A percentile compares a stretch with the other conserved stretches of the same genome.
phyloP scores from a whole-genome alignment of 2,797 vertebrate species.

The Propithecus perrieri region DNA sequence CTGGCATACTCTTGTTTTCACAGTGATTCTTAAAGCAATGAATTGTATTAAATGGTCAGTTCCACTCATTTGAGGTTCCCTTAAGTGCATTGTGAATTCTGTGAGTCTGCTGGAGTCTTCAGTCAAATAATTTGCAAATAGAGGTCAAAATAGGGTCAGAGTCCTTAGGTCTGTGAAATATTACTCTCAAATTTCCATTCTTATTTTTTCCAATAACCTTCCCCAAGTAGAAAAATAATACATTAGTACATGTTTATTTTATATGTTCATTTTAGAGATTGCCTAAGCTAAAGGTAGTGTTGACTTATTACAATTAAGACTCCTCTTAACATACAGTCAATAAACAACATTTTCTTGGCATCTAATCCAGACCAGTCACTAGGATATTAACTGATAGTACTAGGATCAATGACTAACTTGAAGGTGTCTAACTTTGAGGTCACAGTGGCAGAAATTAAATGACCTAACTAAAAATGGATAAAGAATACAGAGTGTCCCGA shows the following conservation, averaged over 20 bases:
- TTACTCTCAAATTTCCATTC: background rate
- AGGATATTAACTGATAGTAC: background rate
- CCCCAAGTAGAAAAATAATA: background rate
- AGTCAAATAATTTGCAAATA: background rate
- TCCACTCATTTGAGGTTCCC: slow-evolving; percentile 92
- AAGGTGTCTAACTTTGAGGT: background rate
- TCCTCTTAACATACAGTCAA: background rate
- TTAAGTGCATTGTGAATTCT: slow-evolving; percentile 95
- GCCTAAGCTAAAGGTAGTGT: background rate
- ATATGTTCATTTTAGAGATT: background rate
- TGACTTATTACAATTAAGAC: background rate
- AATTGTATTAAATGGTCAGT: slow-evolving; percentile 94
- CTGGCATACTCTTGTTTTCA: slow-evolving; percentile 94
- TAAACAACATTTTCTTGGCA: background rate
- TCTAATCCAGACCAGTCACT: background rate
- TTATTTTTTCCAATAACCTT: background rate
- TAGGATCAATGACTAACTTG: background rate
- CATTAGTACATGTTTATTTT: background rate
- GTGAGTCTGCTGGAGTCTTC: background rate
- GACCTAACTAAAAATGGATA: background rate
- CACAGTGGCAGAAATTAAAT: background rate
- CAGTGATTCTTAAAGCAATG: slow-evolving; percentile 95
- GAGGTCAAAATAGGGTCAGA: background rate
- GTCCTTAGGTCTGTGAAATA: background rate
- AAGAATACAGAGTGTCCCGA: background rate